Evolutionary conservation across 2,113 vertebrate species (phyloP), one percentile per base, ranked within the genome.

Genomic region (Antennarius striatus): DNA sequence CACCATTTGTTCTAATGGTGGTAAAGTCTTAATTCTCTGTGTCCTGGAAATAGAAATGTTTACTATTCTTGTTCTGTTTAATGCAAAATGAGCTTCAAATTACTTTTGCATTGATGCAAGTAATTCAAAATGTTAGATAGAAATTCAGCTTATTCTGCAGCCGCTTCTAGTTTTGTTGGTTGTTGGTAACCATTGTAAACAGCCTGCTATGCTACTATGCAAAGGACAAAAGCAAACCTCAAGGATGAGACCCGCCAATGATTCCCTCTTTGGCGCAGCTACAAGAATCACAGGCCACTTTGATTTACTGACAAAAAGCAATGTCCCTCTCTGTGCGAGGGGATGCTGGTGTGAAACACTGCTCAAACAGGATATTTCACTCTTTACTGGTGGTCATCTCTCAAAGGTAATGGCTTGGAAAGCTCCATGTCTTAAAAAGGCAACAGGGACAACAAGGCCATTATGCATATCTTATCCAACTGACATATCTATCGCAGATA

Each of bases 401-500:
- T 91, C 86, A 91, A 70, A 86, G 84, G 85, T 90, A 92, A 92
- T 91, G 81, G 86, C 65, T 88, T 50, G 81, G 88, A 92, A 93
- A 92, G 90, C 88, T 83, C 79, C 81, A 88, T 77, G 81, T 88
- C 88, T 92, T 89, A 83, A 91, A 92, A 92, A 89, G 73, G 90
- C 80, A 86, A 89, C 66, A 47, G 86, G 82, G 75, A 81, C 80
- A 75, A 82, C 77, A 64, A 79, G 84, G 77, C 76, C 82, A 75
- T 83, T 81, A 73, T 77, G 82, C 80, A 84, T 86, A 73, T 75
- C 60, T 78, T 75, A 71, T 79, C 68, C 73, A 40, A 17, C 63
- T 77, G 66, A 80, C 80, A 66, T 47, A 65, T 50, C 72, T 64
- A 32, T 82, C 71, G 57, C 74, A 61, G 56, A 61, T 68, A 79